Percentiles rank a stretch among this genome's conserved stretches.
phyloP scores from a whole-genome alignment of 2,888 invertebrate genomes.

The Minunthozetes semirufus region DNA sequence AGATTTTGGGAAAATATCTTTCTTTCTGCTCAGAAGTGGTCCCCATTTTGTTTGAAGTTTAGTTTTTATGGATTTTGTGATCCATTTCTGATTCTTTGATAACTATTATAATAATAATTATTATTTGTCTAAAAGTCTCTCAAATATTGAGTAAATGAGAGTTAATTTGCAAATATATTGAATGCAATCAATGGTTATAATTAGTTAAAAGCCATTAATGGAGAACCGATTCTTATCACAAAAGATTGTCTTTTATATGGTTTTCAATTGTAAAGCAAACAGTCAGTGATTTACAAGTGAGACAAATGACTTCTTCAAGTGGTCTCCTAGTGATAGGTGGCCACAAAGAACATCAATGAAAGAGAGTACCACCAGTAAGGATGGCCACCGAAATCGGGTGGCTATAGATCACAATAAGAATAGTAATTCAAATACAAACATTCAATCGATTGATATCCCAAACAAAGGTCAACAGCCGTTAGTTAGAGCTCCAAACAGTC shows the following conservation, averaged over 20 bases:
- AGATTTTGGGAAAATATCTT: no score
- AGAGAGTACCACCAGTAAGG: constrained; percentile 14
- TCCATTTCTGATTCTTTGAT: no score
- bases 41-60: no score
- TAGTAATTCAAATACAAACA: not conserved
- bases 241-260: not conserved
- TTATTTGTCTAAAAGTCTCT: no score
- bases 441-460: not conserved
- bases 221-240: not conserved
- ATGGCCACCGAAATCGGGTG: constrained; percentile 28
- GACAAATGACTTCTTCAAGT: constrained; percentile 21
- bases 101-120: no score
- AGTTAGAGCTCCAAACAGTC: constrained; percentile 16
- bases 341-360: constrained; percentile 23
- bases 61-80: no score
- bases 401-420: constrained; percentile 20
- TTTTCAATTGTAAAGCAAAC: not conserved
- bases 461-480: constrained; percentile 5
- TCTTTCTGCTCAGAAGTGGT: no score
- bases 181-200: no score
- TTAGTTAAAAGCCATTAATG: no score
- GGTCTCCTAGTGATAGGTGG: constrained; percentile 20
- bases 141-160: no score
- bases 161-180: no score
- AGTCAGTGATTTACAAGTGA: not conserved